These are phyloP conservation scores for Brachyhypopomus gauderio DNA, from an alignment of 2,113 vertebrate genomes.

Conservation along the genomic window DNA sequence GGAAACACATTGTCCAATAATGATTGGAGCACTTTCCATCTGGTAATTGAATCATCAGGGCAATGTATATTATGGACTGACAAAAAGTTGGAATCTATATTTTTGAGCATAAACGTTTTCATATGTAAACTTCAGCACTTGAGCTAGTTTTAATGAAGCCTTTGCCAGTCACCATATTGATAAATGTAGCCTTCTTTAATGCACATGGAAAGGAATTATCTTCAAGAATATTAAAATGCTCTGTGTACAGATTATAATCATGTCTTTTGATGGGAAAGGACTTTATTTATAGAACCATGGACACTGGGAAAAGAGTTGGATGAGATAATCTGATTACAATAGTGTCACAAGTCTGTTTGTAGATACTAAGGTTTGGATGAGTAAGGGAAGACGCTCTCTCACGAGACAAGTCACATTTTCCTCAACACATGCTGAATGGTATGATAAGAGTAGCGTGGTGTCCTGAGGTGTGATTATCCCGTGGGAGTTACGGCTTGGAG, in stretches of 20 bases:
- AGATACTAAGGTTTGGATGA: constrained; percentile 22
- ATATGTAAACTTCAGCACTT: neutral
- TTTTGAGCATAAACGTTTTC: constrained; percentile 7
- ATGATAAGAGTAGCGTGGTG: too few species aligned
- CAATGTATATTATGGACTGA: neutral
- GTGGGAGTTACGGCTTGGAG: neutral
- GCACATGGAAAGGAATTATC: neutral
- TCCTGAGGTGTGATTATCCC: too few species aligned
- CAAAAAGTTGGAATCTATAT: neutral
- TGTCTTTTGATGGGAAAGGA: constrained; percentile 4
- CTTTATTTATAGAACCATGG: neutral
- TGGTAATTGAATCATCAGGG: neutral
- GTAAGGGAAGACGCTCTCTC: neutral
- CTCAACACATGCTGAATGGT: too few species aligned
- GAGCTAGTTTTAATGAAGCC: neutral
- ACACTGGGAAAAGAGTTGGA: neutral
- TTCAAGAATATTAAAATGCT: neutral
- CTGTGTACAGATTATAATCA: neutral
- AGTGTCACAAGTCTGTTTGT: constrained; percentile 25
- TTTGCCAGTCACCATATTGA: constrained; percentile 32
- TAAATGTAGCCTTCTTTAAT: neutral
- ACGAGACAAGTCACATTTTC: neutral
- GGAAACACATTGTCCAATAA: neutral
- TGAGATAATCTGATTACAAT: constrained; percentile 40
- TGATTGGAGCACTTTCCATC: neutral